Evolutionary conservation across 2,888 invertebrate genomes (phyloP).

Genomic region (Junonia oenone): DNA sequence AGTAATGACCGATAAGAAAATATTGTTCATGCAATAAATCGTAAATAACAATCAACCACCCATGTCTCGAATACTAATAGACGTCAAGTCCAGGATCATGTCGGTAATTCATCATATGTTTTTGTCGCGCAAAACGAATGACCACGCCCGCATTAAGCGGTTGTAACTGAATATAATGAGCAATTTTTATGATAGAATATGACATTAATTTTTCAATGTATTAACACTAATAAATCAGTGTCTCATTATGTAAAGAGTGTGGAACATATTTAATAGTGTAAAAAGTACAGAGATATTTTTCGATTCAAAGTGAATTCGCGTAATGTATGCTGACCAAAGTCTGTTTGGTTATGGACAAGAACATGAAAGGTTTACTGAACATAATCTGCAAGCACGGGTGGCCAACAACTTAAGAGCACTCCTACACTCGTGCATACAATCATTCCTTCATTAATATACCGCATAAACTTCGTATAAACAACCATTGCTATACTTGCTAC

Average conservation of each 20-base stretch:
- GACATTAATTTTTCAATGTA: slow-evolving; percentile 32
- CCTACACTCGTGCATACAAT: slow-evolving; percentile 48
- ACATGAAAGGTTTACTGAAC: slow-evolving; percentile 30
- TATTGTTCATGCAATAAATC: neutral
- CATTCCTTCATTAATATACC: slow-evolving; percentile 34
- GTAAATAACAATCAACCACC: slow-evolving; percentile 4
- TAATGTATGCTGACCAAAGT: slow-evolving; percentile 13
- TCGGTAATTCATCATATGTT: slow-evolving; percentile 62
- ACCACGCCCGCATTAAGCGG: slow-evolving; percentile 43
- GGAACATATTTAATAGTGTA: slow-evolving; percentile 6
- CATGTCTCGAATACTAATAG: slow-evolving; percentile 16
- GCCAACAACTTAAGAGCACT: slow-evolving; percentile 35
- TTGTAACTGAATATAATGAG: slow-evolving; percentile 55
- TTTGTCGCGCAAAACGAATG: slow-evolving; percentile 53
- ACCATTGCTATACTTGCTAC: neutral
- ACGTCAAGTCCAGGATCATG: slow-evolving; percentile 53
- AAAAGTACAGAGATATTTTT: slow-evolving; percentile 1
- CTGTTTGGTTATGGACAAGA: slow-evolving; percentile 27
- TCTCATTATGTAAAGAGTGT: slow-evolving; percentile 25
- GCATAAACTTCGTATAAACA: slow-evolving; percentile 15
- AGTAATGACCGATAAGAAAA: neutral
- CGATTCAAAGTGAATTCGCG: slow-evolving; percentile 1
- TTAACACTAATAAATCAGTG: slow-evolving; percentile 35
- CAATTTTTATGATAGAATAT: slow-evolving; percentile 34
- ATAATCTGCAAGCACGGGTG: slow-evolving; percentile 45